Evolutionary conservation across 2,113 vertebrate genomes (phyloP).

Genomic region (Microtus montanus): DNA sequence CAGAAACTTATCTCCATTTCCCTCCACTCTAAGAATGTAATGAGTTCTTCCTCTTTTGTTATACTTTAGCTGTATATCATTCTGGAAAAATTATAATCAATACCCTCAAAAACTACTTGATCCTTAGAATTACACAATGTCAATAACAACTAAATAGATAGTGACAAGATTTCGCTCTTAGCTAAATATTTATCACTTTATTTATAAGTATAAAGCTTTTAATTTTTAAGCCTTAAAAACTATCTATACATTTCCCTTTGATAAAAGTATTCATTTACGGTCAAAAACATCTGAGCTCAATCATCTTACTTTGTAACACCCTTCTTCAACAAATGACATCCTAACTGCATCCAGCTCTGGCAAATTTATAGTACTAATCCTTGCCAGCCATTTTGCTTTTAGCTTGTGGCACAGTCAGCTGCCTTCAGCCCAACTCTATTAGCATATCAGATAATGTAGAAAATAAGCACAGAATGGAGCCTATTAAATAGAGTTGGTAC

Average conservation of each 20-base stretch:
- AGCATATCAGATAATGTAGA: slow-evolving; percentile 56
- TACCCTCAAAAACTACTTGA: slow-evolving; percentile 38
- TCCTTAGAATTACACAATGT: slow-evolving; percentile 48
- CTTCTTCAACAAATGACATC: slow-evolving; percentile 72
- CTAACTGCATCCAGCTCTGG: slow-evolving; percentile 78
- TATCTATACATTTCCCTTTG: slow-evolving; percentile 75
- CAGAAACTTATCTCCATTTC: slow-evolving; percentile 36
- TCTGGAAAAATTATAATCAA: slow-evolving; percentile 60
- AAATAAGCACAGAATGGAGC: slow-evolving; percentile 42
- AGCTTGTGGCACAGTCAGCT: slow-evolving; percentile 75
- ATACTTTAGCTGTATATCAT: slow-evolving; percentile 24
- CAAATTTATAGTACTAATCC: slow-evolving; percentile 77
- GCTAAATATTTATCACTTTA: slow-evolving; percentile 41
- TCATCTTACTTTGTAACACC: slow-evolving; percentile 71
- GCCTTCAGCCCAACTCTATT: slow-evolving; percentile 69
- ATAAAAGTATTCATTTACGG: slow-evolving; percentile 69
- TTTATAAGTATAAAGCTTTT: slow-evolving; percentile 41
- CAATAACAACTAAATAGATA: slow-evolving; percentile 41
- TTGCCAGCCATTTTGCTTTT: slow-evolving; percentile 83
- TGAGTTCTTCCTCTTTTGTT: slow-evolving; percentile 29
- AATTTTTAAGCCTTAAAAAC: slow-evolving; percentile 65
- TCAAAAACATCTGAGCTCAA: slow-evolving; percentile 69
- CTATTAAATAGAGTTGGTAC: background rate
- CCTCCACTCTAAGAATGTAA: slow-evolving; percentile 22
- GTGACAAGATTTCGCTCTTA: background rate